Evolutionary conservation across 2,888 invertebrate species (phyloP), one percentile per base, ranked within the genome.

Genomic region (Andrena hattorfiana): DNA sequence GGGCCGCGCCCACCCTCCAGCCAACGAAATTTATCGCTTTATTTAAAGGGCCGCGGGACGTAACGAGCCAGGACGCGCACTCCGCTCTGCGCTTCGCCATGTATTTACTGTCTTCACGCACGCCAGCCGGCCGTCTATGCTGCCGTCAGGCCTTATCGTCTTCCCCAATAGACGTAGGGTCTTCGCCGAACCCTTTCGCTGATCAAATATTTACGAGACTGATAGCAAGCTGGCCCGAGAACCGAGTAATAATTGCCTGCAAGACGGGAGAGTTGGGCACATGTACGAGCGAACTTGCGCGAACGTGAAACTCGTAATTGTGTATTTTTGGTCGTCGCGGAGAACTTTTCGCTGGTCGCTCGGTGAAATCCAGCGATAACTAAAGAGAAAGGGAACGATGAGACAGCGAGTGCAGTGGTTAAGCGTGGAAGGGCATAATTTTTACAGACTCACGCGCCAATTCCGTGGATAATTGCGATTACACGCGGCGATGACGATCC

Each of bases 11-110:
- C 72, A 51, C 67, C 49, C 60, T n/a, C 54, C 68, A 62, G 66
- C 74, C 68, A 54, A 64, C 70, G 76, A 77, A 90, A 91, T 91
- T 91, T 89, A 90, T 91, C 89, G 91, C 88, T 91, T 90, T 89
- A 91, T 91, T 91, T 86, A 90, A 88, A 89, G 85, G 87, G 77
- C 68, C 23, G 42, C 63, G 83, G 70, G 77, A 84, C 81, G 84
- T 78, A 83, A 89, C 75, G 73, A 60, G 73, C 56, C 70, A 71
- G 67, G 81, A 82, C 72, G 81, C 72, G 67, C 63, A 74, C 78
- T 42, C 77, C 71, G 66, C 75, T 83, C 72, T 69, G 68, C 73
- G 67, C 76, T 81, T 69, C 49, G 63, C 62, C 72, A 75, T 84
- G 69, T 87, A 89, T 87, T 89, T 89, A 85, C 78, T 32, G 83